A percentile compares a stretch with the other conserved stretches of the same genome.
Evolutionary conservation across 2,888 invertebrate genomes (phyloP).

Genomic region (Ennomos quercinarius): DNA sequence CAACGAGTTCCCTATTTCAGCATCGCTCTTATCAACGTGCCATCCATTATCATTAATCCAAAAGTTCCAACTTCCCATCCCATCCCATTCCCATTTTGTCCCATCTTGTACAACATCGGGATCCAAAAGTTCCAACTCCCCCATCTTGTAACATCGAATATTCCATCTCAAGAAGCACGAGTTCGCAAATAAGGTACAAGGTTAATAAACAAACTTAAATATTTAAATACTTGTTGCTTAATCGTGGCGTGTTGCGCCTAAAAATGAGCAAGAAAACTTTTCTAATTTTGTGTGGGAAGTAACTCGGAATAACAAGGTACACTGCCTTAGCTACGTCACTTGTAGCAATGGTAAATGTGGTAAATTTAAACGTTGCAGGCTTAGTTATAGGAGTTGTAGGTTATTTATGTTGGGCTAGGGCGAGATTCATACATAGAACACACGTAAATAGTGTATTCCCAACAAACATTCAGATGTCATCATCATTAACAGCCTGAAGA

Average conservation of each 20-base stretch:
- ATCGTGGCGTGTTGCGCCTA: constrained; percentile 35
- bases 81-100: too few relatives aligned
- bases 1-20: too few relatives aligned
- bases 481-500: too few relatives aligned
- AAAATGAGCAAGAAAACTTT: constrained; percentile 58
- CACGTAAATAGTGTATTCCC: too few relatives aligned
- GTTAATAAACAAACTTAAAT: constrained; percentile 62
- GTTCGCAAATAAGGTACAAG: constrained; percentile 45
- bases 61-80: constrained; percentile 4
- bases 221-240: constrained; percentile 63
- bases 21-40: too few relatives aligned
- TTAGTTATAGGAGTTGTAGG: too few relatives aligned
- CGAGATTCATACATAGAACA: too few relatives aligned
- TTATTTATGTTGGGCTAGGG: too few relatives aligned
- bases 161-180: constrained; percentile 23
- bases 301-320: constrained; percentile 28
- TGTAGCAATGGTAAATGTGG: background rate
- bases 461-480: too few relatives aligned
- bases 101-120: too few relatives aligned
- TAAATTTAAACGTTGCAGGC: too few relatives aligned
- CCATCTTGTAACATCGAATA: constrained; percentile 23
- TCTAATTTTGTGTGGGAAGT: constrained; percentile 58
- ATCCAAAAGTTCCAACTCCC: constrained; percentile 3
- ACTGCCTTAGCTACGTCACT: constrained; percentile 1
- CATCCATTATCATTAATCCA: constrained; percentile 10